A percentile compares a stretch with the other conserved stretches of the same genome.
Conservation (phyloP, 2,797 vertebrate species). For the Sebastes jordani region DNA sequence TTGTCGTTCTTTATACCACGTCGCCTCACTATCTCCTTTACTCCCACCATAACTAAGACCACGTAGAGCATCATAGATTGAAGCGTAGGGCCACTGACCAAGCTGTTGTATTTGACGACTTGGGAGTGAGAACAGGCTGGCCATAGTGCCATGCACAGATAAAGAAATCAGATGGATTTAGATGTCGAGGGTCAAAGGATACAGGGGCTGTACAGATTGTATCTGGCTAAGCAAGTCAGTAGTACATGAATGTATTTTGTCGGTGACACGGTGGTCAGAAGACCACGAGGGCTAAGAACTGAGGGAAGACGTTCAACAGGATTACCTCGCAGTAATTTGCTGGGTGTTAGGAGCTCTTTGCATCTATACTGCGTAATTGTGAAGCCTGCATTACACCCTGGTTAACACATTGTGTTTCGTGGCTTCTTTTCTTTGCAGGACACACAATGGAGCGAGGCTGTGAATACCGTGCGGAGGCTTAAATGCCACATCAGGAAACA, state of each 20-base stretch:
- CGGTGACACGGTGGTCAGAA: not conserved
- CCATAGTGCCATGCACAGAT: not conserved
- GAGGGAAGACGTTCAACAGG: not conserved
- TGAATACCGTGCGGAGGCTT: constrained; percentile 29
- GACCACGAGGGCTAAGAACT: not conserved
- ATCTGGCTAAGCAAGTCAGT: not conserved
- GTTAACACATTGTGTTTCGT: constrained; percentile 28
- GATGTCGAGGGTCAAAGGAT: not conserved
- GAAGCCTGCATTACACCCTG: not conserved
- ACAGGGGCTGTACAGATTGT: not conserved
- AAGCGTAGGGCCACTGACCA: not conserved
- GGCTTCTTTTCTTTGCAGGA: constrained; percentile 21
- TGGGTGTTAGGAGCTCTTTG: not conserved
- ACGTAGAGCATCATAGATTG: not conserved
- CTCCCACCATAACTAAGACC: not conserved
- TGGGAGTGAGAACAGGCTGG: no score
- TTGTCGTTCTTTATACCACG: no score
- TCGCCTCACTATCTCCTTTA: not conserved
- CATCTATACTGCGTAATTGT: not conserved
- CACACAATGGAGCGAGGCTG: constrained; percentile 26
- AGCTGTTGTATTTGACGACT: not conserved
- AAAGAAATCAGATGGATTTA: not conserved
- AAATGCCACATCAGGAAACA: constrained; percentile 56
- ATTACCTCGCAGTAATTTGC: not conserved
- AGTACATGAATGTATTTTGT: not conserved